Evolutionary conservation across 2,888 invertebrate genomes (phyloP), one percentile per base, ranked within the genome.

Genomic region (Leptopterna dolabrata): DNA sequence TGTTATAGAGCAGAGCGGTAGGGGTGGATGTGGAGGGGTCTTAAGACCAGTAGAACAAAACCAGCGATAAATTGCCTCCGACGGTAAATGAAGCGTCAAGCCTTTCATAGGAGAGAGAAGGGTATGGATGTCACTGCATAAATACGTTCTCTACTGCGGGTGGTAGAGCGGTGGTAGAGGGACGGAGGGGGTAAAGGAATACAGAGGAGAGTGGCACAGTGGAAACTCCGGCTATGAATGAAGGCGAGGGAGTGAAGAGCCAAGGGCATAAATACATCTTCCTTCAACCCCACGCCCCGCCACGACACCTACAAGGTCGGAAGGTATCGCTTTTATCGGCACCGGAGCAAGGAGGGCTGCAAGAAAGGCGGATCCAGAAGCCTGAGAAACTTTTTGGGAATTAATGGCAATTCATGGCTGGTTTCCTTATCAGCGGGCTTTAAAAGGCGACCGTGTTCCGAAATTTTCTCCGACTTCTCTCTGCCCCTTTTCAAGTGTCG

Each of bases 321-420:
- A 9, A 70, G 73, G 85, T 85, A 85, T 85, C 85, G 85, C 85
- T 85, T 85, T 85, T 76, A 85, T 85, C 85, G 85, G 85, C 14
- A 27, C 24, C 16, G 27, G 45, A 78, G 43, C 43, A 45, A 78
- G 45, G 45, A 55, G 81, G 81, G 55, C 19, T 81, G 81, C 30
- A 81, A 45, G 78, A 78, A n/a, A 45, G 78, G 43, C 16, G 45
- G 55, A 51, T 81, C 41, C 24, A 43, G 45, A 3, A 47, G 24
- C 19, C n/a, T 16, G 78, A 24, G 70, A 70, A 83, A 83, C 63
- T 70, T 83, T 83, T 36, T 55, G 27, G 83, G 83, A 83, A 83
- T 83, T 83, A 83, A 83, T 83, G 83, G 83, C 83, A 70, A 83
- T 83, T 83, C 83, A 55, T 24, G n/a, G 70, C 83, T 43, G 83